Conservation (phyloP, 2,888 invertebrate genomes). For the Mycalesis mineus region DNA sequence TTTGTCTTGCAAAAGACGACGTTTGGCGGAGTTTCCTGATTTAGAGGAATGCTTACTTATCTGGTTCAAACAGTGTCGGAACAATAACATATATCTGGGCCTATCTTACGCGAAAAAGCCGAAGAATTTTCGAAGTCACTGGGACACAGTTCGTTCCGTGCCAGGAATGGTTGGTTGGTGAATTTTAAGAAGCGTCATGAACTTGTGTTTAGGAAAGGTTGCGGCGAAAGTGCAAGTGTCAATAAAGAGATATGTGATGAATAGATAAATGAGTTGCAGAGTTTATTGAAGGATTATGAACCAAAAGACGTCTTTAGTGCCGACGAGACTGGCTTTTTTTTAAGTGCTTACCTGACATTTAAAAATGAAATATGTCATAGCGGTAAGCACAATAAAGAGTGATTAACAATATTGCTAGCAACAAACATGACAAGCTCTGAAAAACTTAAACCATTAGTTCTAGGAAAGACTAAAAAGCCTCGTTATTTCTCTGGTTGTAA, state of each 20-base stretch:
- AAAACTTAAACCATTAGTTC: too few relatives aligned
- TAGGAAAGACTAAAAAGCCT: too few relatives aligned
- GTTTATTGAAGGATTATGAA: too few relatives aligned
- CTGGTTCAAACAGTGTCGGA: slow-evolving; percentile 18
- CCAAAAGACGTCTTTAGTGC: too few relatives aligned
- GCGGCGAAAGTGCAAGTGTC: slow-evolving; percentile 31
- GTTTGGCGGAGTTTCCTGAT: slow-evolving; percentile 12
- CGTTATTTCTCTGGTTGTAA: too few relatives aligned
- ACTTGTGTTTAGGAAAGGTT: slow-evolving; percentile 31
- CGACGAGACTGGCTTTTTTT: too few relatives aligned
- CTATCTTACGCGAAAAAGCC: slow-evolving; percentile 19
- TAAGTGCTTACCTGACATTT: too few relatives aligned
- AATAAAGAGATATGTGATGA: slow-evolving; percentile 10
- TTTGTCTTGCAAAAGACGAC: too few relatives aligned
- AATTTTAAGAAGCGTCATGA: slow-evolving; percentile 30
- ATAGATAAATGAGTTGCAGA: background rate
- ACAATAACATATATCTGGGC: slow-evolving; percentile 18
- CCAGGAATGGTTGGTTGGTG: slow-evolving; percentile 32
- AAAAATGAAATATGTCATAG: too few relatives aligned
- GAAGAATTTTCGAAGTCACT: slow-evolving; percentile 17
- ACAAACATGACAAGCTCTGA: too few relatives aligned
- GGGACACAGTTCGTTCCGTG: slow-evolving; percentile 19
- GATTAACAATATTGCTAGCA: too few relatives aligned
- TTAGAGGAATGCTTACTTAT: slow-evolving; percentile 17
- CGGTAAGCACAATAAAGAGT: too few relatives aligned